phyloP scores from a whole-genome alignment of 2,113 vertebrate species.

The Chunga burmeisteri region DNA sequence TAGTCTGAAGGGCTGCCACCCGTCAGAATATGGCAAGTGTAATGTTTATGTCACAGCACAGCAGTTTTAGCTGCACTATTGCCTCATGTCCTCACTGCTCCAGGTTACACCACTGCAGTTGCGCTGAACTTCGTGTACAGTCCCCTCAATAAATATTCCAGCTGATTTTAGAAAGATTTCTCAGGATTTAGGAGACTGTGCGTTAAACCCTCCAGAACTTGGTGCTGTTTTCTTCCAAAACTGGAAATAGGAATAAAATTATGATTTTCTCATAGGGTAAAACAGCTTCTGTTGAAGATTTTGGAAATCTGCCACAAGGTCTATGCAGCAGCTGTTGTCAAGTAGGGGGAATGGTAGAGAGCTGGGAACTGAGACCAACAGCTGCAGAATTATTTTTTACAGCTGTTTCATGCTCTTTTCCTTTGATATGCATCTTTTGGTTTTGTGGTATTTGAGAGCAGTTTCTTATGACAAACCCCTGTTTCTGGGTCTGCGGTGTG shows the following conservation, averaged over 20 bases:
- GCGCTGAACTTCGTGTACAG: background rate
- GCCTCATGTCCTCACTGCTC: background rate
- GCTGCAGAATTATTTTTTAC: conserved; percentile 29
- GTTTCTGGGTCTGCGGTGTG: background rate
- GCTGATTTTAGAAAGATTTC: background rate
- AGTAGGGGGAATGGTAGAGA: background rate
- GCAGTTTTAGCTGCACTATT: background rate
- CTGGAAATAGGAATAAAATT: background rate
- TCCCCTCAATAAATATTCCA: background rate
- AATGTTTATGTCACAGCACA: background rate
- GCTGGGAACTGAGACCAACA: conserved; percentile 1
- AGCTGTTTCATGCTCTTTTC: background rate
- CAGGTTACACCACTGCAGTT: accelerated
- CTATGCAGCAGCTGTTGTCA: conserved; percentile 22
- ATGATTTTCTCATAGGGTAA: background rate
- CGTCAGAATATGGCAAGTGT: background rate
- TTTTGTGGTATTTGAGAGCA: background rate
- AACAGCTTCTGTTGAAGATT: background rate
- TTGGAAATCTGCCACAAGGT: conserved; percentile 1
- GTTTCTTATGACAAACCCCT: background rate
- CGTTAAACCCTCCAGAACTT: background rate
- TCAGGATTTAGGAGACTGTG: background rate
- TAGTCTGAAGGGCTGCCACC: background rate
- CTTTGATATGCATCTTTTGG: background rate
- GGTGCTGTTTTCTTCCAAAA: background rate